A percentile compares a stretch with the other conserved stretches of the same genome.
These are phyloP conservation scores for Caradrina kadenii DNA, from an alignment of 2,888 invertebrate genomes.

Conservation along the genomic window DNA sequence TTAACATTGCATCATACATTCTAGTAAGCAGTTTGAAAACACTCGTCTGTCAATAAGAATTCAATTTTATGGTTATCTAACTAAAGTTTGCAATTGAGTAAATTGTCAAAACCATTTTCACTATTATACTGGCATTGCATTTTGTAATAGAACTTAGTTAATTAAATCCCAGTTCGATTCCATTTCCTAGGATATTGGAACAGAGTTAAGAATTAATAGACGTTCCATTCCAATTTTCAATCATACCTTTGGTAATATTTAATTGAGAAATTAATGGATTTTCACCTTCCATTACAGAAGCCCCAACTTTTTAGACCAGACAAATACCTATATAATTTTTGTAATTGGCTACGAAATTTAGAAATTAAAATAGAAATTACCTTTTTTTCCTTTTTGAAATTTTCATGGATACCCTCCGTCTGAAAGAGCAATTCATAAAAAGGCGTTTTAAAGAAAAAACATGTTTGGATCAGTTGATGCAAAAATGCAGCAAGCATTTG, in stretches of 20 bases:
- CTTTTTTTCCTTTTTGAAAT: no score
- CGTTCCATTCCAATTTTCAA: conserved; percentile 21
- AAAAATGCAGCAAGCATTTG: no score
- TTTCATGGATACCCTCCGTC: no score
- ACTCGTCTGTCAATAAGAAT: conserved; percentile 1
- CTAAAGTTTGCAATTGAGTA: conserved; percentile 6
- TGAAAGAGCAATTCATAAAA: no score
- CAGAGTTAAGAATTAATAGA: conserved; percentile 25
- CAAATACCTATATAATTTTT: background rate
- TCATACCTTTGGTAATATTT: conserved; percentile 1
- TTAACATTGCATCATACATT: background rate
- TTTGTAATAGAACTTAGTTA: conserved; percentile 34
- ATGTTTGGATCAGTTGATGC: no score
- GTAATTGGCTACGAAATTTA: background rate
- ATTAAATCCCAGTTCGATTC: conserved; percentile 35
- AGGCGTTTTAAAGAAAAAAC: background rate
- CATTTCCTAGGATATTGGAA: conserved; percentile 22
- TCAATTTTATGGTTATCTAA: background rate
- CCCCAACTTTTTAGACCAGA: background rate
- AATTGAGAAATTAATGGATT: conserved; percentile 19
- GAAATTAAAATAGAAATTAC: background rate
- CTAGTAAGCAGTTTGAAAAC: background rate
- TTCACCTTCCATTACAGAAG: background rate
- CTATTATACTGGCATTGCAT: background rate
- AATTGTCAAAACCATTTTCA: conserved; percentile 21